Evolutionary conservation across 2,797 vertebrate species (phyloP).

Genomic region (Xenops minutus): DNA sequence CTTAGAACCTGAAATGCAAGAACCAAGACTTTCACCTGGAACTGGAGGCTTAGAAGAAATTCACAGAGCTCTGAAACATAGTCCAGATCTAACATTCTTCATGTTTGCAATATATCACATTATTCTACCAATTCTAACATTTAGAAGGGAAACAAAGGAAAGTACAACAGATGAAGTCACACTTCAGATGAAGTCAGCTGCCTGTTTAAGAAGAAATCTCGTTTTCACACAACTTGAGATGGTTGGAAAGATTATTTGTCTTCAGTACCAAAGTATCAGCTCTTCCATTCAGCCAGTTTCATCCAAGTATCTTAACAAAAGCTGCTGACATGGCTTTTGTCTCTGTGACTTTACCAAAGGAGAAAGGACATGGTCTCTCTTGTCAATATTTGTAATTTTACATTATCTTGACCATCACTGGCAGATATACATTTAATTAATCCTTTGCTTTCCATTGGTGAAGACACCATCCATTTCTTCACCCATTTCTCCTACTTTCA

Average conservation of each 20-base stretch:
- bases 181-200: neutral
- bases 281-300: neutral
- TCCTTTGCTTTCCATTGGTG: neutral
- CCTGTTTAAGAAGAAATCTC: no score
- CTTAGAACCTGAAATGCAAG: neutral
- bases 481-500: neutral
- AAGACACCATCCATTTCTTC: slow-evolving; percentile 13
- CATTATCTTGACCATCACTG: neutral
- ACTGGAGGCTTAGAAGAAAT: neutral
- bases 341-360: neutral
- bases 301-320: neutral
- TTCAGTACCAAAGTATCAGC: neutral
- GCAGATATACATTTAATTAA: slow-evolving; percentile 40
- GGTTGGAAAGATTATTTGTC: neutral
- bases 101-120: neutral
- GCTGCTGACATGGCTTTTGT: neutral
- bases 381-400: slow-evolving; percentile 22
- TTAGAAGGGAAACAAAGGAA: neutral
- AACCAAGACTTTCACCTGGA: neutral
- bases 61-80: rapidly evolving
- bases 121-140: neutral
- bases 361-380: neutral
- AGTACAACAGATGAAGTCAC: neutral
- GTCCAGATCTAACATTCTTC: neutral
- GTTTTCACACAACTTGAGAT: neutral